phyloP scores from a whole-genome alignment of 2,888 invertebrate species.

The Amiota minor region DNA sequence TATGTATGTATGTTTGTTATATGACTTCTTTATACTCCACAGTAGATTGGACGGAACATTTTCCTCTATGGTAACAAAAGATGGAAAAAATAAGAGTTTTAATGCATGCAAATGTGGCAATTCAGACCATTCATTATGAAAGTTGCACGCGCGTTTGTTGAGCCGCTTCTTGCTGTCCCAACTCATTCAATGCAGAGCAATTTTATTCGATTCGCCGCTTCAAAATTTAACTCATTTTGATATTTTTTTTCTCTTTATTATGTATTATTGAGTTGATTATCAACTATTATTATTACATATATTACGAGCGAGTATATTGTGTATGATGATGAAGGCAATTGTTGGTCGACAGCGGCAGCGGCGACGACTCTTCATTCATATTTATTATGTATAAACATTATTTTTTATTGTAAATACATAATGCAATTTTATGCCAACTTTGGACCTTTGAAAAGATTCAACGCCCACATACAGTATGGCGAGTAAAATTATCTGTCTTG shows the following conservation, averaged over 20 bases:
- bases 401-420: background rate
- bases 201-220: background rate
- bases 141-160: background rate
- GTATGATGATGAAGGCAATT: background rate
- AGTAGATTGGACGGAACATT: no score
- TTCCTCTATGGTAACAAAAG: background rate
- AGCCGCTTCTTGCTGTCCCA: background rate
- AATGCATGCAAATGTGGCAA: conserved; percentile 30
- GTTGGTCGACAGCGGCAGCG: background rate
- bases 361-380: background rate
- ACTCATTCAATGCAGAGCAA: background rate
- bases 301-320: background rate
- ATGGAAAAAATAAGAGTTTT: conserved; percentile 15
- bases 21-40: conserved; percentile 1
- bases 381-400: background rate
- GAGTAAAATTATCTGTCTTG: no score
- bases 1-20: background rate
- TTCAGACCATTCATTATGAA: conserved; percentile 26
- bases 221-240: background rate
- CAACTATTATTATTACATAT: background rate
- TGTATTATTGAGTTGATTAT: conserved; percentile 26
- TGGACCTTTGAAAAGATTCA: no score
- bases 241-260: conserved; percentile 2
- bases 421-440: no score
- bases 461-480: no score